phyloP scores from a whole-genome alignment of 2,888 invertebrate genomes.

The Andrena camellia region DNA sequence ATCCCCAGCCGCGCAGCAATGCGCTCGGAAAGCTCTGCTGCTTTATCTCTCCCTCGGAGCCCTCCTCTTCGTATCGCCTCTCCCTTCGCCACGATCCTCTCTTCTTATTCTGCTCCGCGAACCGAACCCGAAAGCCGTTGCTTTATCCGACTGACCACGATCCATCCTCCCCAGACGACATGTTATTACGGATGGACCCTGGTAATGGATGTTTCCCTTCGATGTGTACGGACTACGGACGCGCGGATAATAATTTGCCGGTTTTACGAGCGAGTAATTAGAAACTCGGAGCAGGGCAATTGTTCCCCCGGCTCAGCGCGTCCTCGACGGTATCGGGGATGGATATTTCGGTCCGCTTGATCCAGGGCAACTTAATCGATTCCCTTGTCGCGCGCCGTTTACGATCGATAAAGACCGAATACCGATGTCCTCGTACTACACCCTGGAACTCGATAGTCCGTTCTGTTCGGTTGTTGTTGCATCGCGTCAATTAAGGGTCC shows the following conservation, averaged over 20 bases:
- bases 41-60: slow-evolving; percentile 51
- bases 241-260: slow-evolving; percentile 46
- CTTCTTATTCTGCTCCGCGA: slow-evolving; percentile 43
- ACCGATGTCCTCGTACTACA: not conserved
- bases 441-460: not conserved
- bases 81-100: slow-evolving; percentile 14
- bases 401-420: slow-evolving; percentile 24
- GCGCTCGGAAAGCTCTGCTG: slow-evolving; percentile 46
- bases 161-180: slow-evolving; percentile 62
- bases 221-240: slow-evolving; percentile 15
- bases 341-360: not conserved
- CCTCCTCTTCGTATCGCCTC: slow-evolving; percentile 32
- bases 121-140: slow-evolving; percentile 55
- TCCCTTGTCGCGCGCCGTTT: not conserved
- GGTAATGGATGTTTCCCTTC: slow-evolving; percentile 56
- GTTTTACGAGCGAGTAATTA: slow-evolving; percentile 46
- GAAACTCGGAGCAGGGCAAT: slow-evolving; percentile 4
- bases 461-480: slow-evolving; percentile 40
- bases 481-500: slow-evolving; percentile 40
- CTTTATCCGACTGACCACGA: slow-evolving; percentile 63
- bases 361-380: slow-evolving; percentile 14
- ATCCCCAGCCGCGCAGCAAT: slow-evolving; percentile 12
- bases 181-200: slow-evolving; percentile 53
- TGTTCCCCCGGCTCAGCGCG: not conserved
- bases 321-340: not conserved